phyloP scores from a whole-genome alignment of 2,113 vertebrate species.

The Calyptomena viridis region DNA sequence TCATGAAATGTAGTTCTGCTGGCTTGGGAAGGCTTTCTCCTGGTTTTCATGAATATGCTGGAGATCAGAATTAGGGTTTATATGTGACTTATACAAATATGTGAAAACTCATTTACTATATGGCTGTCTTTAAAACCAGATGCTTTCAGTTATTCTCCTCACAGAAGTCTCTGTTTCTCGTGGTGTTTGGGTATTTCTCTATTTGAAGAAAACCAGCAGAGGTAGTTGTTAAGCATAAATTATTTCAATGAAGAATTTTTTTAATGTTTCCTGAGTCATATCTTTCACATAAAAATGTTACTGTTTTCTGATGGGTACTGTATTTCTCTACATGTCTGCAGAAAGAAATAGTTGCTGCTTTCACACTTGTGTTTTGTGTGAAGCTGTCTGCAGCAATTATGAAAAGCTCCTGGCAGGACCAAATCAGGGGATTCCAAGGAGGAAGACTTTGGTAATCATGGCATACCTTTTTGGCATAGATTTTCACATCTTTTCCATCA shows the following conservation, averaged over 20 bases:
- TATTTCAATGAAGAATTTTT: not conserved
- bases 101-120: not conserved
- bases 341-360: not conserved
- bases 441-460: conserved; percentile 25
- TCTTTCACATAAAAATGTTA: not conserved
- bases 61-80: not conserved
- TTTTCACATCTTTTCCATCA: not conserved
- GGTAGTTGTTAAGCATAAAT: not conserved
- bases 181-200: not conserved
- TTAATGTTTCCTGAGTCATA: not conserved
- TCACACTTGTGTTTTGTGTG: not conserved
- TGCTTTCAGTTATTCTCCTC: not conserved
- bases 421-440: not conserved
- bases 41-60: not conserved
- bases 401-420: not conserved
- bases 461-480: not conserved
- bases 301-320: not conserved
- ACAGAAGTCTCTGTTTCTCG: not conserved
- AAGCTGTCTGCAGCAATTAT: not conserved
- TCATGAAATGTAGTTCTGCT: not conserved
- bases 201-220: not conserved
- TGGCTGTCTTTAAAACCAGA: not conserved
- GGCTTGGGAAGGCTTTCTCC: not conserved
- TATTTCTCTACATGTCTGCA: not conserved
- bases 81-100: not conserved